Conservation (phyloP, 2,888 invertebrate species). For the Tetranychus piercei region DNA sequence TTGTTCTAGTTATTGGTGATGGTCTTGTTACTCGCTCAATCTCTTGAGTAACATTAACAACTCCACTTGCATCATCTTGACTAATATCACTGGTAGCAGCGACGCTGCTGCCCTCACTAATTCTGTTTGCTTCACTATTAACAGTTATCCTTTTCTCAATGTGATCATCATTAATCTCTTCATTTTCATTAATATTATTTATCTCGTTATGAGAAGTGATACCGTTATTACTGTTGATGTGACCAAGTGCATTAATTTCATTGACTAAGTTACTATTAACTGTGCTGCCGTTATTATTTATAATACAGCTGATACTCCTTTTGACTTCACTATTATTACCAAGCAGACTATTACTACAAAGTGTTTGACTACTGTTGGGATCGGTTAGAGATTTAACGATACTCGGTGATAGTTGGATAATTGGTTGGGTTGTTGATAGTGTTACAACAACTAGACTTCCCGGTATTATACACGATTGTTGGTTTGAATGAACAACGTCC, state of each 20-base stretch:
- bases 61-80: neutral
- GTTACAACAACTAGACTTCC: neutral
- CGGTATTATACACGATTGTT: neutral
- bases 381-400: neutral
- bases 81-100: neutral
- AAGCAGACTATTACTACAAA: neutral
- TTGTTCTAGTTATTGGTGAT: neutral
- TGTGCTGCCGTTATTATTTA: neutral
- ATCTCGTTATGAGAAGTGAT: neutral
- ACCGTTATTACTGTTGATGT: neutral
- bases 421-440: neutral
- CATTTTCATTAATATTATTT: neutral
- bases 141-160: neutral
- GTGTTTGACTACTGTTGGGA: neutral
- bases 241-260: too few relatives aligned
- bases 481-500: neutral
- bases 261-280: neutral
- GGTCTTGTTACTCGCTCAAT: neutral
- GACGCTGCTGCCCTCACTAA: neutral
- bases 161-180: neutral
- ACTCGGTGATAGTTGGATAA: neutral
- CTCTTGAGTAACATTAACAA: neutral
- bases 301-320: neutral
- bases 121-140: neutral
- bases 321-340: neutral